Evolutionary conservation across 1,140 invertebrate species (phyloP), one percentile per base, ranked within the genome.

Genomic region (Papilio helenus): DNA sequence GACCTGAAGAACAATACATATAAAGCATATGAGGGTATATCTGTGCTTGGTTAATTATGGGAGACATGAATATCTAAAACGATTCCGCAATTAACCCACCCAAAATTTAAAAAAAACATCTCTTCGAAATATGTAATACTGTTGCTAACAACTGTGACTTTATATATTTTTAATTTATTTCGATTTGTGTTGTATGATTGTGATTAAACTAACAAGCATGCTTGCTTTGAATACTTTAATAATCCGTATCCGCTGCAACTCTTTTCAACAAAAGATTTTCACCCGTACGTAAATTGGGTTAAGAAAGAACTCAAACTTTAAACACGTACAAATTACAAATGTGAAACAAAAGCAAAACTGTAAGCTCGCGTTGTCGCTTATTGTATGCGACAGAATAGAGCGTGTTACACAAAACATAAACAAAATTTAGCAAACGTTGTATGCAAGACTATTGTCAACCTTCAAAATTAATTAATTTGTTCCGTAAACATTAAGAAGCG

Each of bases 1-100:
- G 16, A 94, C 90, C 92, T 94, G 81, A 39, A 39, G 16, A 58
- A 58, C 58, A 34, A 71, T 77, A 16, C 44, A 68, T 29, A 29
- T 65, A n/a, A 16, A 49, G 46, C 46, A 49, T 16, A 49, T 16
- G 18, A 49, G 46, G 46, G 16, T 14, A 49, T 49, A 49, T 34
- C 34, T 34, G 34, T 29, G 29, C 4, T 4, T 34, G 34, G 7
- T 39, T 39, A 8, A 39, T 39, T 8, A 39, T 8, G 7, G 0
- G 34, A 39, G 8, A 39, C 34, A 7, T 8, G 34, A 39, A 0
- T 39, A 39, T 39, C 34, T 8, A 4, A 39, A 39, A 39, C 5
- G 4, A 39, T 39, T 39, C 8, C 34, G 7, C 4, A 39, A 8
- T 39, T 8, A 29, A 29, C 1, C 29, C 29, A 39, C 8, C 5